A percentile compares a stretch with the other conserved stretches of the same genome.
Evolutionary conservation across 2,797 vertebrate species (phyloP).

Genomic region (Anolis apletophallus): DNA sequence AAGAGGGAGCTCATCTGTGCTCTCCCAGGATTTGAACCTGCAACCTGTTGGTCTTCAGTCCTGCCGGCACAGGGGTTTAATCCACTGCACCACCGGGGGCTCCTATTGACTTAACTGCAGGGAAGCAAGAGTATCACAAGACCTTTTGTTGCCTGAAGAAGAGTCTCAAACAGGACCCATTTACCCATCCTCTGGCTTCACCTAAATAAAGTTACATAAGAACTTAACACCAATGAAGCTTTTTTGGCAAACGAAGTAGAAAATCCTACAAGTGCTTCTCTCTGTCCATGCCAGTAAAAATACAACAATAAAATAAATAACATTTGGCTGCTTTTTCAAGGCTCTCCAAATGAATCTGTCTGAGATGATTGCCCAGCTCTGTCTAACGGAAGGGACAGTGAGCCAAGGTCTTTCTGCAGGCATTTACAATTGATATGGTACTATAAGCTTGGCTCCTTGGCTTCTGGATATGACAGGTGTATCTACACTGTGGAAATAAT

Average conservation of each 20-base stretch:
- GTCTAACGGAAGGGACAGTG: not conserved
- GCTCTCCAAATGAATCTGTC: not conserved
- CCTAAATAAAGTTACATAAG: not conserved
- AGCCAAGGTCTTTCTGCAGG: not conserved
- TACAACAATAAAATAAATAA: not conserved
- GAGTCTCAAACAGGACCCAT: not conserved
- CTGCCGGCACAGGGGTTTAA: too few species aligned
- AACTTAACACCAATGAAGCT: not conserved
- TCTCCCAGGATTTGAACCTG: too few species aligned
- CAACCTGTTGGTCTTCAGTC: too few species aligned
- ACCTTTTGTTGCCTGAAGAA: not conserved
- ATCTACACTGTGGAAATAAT: too few species aligned
- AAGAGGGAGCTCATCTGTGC: too few species aligned
- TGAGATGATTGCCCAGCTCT: not conserved
- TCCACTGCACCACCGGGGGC: too few species aligned
- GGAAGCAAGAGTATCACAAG: not conserved
- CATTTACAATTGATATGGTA: not conserved
- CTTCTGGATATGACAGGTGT: not conserved
- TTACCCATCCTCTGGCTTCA: too few species aligned
- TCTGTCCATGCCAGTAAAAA: not conserved
- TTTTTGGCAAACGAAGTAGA: not conserved
- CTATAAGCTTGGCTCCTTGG: not conserved
- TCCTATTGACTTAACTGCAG: too few species aligned
- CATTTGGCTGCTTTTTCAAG: not conserved
- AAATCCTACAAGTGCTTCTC: not conserved